phyloP scores from a whole-genome alignment of 2,797 vertebrate genomes.

The Pangasius djambal region DNA sequence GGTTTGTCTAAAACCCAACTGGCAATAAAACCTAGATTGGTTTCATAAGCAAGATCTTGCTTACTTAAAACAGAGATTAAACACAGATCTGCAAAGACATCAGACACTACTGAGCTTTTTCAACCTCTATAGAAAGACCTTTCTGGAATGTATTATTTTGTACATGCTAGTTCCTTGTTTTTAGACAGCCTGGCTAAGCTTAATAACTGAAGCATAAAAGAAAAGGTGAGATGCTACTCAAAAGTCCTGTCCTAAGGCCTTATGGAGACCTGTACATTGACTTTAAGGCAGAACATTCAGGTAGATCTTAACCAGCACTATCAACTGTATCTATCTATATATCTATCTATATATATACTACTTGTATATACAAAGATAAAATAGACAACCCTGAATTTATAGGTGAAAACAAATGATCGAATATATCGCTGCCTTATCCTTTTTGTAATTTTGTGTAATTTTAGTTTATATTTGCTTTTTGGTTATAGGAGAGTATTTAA shows the following conservation, averaged over 20 bases:
- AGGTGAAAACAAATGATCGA: slow-evolving; percentile 62
- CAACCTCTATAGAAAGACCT: background rate
- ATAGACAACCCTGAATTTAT: slow-evolving; percentile 33
- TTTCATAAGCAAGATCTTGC: background rate
- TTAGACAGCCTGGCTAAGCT: slow-evolving; percentile 69
- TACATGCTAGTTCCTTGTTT: slow-evolving; percentile 79
- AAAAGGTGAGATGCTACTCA: slow-evolving; percentile 59
- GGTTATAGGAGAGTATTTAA: slow-evolving; percentile 14
- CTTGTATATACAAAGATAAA: slow-evolving; percentile 30
- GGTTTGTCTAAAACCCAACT: background rate
- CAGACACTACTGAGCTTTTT: slow-evolving; percentile 4
- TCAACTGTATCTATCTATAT: slow-evolving; percentile 30
- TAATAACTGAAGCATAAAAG: slow-evolving; percentile 60
- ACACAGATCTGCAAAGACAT: background rate
- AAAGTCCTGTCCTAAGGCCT: slow-evolving; percentile 41
- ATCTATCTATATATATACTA: slow-evolving; percentile 29
- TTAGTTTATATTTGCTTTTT: slow-evolving; percentile 50
- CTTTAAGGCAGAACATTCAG: slow-evolving; percentile 54
- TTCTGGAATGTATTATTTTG: slow-evolving; percentile 81
- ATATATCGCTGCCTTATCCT: slow-evolving; percentile 80
- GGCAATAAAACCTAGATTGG: slow-evolving; percentile 16
- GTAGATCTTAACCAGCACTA: slow-evolving; percentile 39
- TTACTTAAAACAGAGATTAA: background rate
- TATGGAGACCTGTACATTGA: slow-evolving; percentile 72
- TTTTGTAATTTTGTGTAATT: slow-evolving; percentile 37